These are phyloP conservation scores for Umimayanthus chanpuru DNA, from an alignment of 92 coral and sea anemone species.

Conservation along the genomic window DNA sequence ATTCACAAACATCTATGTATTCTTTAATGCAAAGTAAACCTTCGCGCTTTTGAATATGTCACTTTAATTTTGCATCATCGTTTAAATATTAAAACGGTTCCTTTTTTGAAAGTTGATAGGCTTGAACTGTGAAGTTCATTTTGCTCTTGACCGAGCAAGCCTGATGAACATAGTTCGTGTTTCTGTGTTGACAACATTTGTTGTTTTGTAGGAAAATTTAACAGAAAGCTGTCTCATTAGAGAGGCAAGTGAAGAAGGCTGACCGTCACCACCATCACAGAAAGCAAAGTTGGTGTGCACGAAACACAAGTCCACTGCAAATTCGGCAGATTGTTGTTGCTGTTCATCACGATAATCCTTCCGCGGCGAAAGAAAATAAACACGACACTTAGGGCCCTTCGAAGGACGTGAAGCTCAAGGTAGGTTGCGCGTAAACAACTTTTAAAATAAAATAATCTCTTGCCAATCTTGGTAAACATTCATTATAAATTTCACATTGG, in stretches of 20 bases:
- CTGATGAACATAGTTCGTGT: background rate
- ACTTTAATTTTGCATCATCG: background rate
- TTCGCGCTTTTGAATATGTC: background rate
- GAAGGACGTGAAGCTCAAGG: background rate
- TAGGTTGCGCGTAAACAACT: background rate
- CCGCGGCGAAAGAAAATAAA: background rate
- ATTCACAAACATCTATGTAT: background rate
- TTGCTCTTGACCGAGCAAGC: background rate
- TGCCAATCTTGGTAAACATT: background rate
- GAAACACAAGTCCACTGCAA: background rate
- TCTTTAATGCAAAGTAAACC: background rate
- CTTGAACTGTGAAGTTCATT: background rate
- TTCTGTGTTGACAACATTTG: background rate
- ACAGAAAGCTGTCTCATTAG: background rate
- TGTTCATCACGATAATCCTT: background rate
- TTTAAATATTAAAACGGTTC: no score
- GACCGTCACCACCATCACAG: background rate
- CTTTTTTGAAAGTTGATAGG: no score
- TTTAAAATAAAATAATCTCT: background rate
- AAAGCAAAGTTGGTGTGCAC: background rate
- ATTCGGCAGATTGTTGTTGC: background rate
- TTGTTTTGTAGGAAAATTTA: background rate
- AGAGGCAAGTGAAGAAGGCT: background rate
- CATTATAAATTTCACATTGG: background rate
- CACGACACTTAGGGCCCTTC: no score